phyloP scores from a whole-genome alignment of 2,113 vertebrate genomes.

The Stigmatopora argus region DNA sequence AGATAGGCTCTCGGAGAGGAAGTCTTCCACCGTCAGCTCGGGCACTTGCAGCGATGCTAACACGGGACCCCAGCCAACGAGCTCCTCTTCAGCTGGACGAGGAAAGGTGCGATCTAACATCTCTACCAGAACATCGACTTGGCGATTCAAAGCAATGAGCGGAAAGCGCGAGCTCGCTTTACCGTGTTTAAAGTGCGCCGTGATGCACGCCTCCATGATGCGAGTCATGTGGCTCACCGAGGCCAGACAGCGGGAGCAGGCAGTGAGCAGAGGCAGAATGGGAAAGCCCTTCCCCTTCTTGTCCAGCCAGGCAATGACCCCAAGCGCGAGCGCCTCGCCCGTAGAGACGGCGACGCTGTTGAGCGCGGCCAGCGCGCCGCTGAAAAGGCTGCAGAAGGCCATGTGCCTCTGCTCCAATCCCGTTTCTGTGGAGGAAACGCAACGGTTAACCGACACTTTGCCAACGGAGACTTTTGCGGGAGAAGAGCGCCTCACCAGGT shows the following conservation, averaged over 20 bases:
- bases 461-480: background rate
- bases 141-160: background rate
- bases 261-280: constrained; percentile 86
- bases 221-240: constrained; percentile 93
- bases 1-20: constrained; percentile 86
- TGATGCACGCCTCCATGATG: constrained; percentile 87
- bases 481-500: constrained; percentile 69
- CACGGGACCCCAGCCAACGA: constrained; percentile 86
- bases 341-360: constrained; percentile 80
- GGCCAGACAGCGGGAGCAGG: constrained; percentile 85
- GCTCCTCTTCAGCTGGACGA: constrained; percentile 66
- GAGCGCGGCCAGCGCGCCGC: constrained; percentile 80
- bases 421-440: constrained; percentile 66
- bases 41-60: constrained; percentile 92
- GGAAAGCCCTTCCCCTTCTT: constrained; percentile 74
- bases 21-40: constrained; percentile 90
- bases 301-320: constrained; percentile 79
- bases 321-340: constrained; percentile 79
- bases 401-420: constrained; percentile 85
- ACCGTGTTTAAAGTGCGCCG: constrained; percentile 84
- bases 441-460: background rate
- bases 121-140: background rate
- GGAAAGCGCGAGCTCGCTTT: constrained; percentile 4
- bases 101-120: background rate
- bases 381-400: constrained; percentile 87